Evolutionary conservation across 2,888 invertebrate species (phyloP), one percentile per base, ranked within the genome.

Genomic region (Podabrus alpinus): DNA sequence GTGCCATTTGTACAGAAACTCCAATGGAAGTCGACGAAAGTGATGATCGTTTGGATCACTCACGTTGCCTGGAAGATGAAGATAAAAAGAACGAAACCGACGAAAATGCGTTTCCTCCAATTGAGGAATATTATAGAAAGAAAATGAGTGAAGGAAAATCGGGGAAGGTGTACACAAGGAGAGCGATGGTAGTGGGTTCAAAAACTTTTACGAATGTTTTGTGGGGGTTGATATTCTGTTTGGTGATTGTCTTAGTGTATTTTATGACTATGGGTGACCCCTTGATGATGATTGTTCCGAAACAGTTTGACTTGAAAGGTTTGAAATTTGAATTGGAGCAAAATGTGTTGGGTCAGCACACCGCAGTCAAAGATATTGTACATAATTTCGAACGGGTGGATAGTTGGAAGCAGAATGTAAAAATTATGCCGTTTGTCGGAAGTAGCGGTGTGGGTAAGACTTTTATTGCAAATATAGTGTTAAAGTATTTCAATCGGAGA

Each of bases 371-470:
- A 10, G 68, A 77, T 7, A 74, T 84, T 24, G 67, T 79, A n/a
- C 59, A 76, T 45, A 79, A 69, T 72, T 78, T 85, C 59, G 77
- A 81, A 66, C 19, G 69, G 19, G 77, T 80, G 66, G 59, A 77
- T 17, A 76, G 71, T 59, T 73, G 80, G 77, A 25, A 24, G 11
- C 66, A 78, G 7, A 73, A 71, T 68, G 25, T 79, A 4, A 81
- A 83, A 72, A 70, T 85, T 16, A 75, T 85, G 68, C 72, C 79
- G 60, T 84, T 85, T 75, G 76, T 84, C 45, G 85, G 85, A 16
- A 78, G 81, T 10, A 80, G 82, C 9, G 85, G 85, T 25, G 84
- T 85, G 19, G 85, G 85, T 13, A 86, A 86, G 80, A 85, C 85
- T 17, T 83, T 81, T 72, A 76, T 80, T 66, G 80, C 79, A 5